Conservation (phyloP, 2,797 vertebrate genomes). For the Microctenopoma stevenorrisi region DNA sequence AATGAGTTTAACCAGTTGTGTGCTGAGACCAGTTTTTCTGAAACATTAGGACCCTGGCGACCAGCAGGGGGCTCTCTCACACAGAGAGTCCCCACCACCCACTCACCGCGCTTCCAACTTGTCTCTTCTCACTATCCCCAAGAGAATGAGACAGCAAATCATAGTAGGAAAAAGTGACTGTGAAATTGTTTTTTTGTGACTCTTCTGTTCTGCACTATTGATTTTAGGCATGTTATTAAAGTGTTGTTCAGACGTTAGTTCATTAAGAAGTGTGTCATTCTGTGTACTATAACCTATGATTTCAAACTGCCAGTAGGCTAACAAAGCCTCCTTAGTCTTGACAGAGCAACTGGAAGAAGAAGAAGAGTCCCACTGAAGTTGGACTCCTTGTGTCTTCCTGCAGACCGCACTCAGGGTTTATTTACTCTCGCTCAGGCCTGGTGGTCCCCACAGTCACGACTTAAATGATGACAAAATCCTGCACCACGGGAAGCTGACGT, state of each 20-base stretch:
- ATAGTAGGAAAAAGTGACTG: neutral
- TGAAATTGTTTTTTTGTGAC: neutral
- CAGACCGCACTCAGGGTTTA: constrained; percentile 26
- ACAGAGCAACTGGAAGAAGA: neutral
- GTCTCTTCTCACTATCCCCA: neutral
- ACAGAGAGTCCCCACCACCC: neutral
- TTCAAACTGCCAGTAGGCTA: too few relatives aligned
- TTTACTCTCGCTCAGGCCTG: constrained; percentile 42
- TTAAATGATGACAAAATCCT: constrained; percentile 76
- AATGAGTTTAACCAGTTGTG: too few relatives aligned
- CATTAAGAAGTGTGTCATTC: too few relatives aligned
- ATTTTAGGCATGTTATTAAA: too few relatives aligned
- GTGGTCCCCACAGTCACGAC: constrained; percentile 73
- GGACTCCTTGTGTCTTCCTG: constrained; percentile 5
- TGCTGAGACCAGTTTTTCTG: too few relatives aligned
- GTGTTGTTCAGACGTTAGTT: neutral
- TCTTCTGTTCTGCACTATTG: too few relatives aligned
- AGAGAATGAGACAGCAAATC: neutral
- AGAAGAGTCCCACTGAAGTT: neutral
- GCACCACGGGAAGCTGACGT: constrained; percentile 78
- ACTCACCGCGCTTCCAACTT: neutral
- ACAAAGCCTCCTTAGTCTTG: too few relatives aligned
- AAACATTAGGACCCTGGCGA: too few relatives aligned
- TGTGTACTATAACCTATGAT: too few relatives aligned
- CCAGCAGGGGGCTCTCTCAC: constrained; percentile 13